phyloP scores from a whole-genome alignment of 2,888 invertebrate genomes.

The Bugulina stolonifera region DNA sequence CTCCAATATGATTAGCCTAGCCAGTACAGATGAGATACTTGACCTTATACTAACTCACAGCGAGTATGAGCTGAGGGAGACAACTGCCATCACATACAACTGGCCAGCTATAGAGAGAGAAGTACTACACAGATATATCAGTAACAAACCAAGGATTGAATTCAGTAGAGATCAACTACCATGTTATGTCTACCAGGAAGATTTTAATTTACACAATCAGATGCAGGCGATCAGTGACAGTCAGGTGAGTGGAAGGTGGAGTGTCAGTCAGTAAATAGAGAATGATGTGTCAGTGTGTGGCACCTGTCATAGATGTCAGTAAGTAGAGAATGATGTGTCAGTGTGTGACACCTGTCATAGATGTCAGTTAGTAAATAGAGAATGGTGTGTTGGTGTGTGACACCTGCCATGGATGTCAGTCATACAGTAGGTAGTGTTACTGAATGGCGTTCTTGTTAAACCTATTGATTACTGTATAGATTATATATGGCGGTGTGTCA shows the following conservation, averaged over 20 bases:
- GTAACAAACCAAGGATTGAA: slow-evolving; percentile 5
- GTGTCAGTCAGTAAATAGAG: no score
- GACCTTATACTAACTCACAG: slow-evolving; percentile 12
- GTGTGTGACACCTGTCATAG: no score
- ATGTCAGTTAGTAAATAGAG: no score
- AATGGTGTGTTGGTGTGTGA: no score
- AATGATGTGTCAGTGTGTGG: no score
- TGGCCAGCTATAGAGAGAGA: slow-evolving; percentile 23
- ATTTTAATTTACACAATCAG: slow-evolving; percentile 20
- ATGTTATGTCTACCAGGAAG: slow-evolving; percentile 21
- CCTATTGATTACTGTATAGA: no score
- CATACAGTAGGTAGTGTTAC: no score
- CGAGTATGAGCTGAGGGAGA: slow-evolving; percentile 15
- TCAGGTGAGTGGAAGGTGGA: slow-evolving; percentile 1
- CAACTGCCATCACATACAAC: slow-evolving; percentile 4
- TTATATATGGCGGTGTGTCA: no score
- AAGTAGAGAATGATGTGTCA: no score
- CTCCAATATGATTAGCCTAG: not conserved
- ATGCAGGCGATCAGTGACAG: slow-evolving; percentile 2
- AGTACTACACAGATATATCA: slow-evolving; percentile 9
- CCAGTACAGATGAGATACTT: not conserved
- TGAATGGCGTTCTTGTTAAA: no score
- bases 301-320: no score
- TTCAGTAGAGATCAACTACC: slow-evolving; percentile 16
- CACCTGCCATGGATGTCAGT: no score